These are phyloP conservation scores for Tyrannus savana DNA, from an alignment of 2,113 vertebrate species.

Conservation along the genomic window DNA sequence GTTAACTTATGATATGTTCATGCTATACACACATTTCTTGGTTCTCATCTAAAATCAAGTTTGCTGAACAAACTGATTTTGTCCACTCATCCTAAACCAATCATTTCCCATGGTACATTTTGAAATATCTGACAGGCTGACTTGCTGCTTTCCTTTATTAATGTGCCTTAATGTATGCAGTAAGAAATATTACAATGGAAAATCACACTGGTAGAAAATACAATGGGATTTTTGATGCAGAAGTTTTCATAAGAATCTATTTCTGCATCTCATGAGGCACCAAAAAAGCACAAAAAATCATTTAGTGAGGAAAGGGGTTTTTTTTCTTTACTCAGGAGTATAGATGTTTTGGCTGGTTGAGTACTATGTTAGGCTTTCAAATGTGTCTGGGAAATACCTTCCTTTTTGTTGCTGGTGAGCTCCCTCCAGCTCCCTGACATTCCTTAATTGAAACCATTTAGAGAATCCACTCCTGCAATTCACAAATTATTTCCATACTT, in stretches of 20 bases:
- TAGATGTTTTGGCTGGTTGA: not conserved
- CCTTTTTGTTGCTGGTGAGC: not conserved
- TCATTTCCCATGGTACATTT: not conserved
- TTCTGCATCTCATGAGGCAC: not conserved
- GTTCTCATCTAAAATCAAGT: constrained; percentile 32
- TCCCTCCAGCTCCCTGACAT: not conserved
- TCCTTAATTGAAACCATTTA: not conserved
- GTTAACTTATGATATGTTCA: not conserved
- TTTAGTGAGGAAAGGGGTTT: not conserved
- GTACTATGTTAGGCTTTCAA: not conserved
- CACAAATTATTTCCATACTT: not conserved
- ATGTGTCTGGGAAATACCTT: not conserved
- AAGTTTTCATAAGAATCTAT: not conserved
- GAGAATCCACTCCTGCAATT: not conserved
- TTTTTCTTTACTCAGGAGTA: not conserved
- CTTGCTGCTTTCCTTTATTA: constrained; percentile 12
- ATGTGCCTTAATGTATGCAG: not conserved
- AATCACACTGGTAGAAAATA: not conserved
- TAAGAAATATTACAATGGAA: not conserved
- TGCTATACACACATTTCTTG: not conserved
- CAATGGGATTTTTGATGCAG: not conserved
- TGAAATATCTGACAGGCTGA: not conserved
- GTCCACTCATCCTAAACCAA: not conserved
- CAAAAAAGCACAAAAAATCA: not conserved
- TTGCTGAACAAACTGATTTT: constrained; percentile 55